phyloP scores from a whole-genome alignment of 1,140 invertebrate genomes.

The Ceratina australensis region DNA sequence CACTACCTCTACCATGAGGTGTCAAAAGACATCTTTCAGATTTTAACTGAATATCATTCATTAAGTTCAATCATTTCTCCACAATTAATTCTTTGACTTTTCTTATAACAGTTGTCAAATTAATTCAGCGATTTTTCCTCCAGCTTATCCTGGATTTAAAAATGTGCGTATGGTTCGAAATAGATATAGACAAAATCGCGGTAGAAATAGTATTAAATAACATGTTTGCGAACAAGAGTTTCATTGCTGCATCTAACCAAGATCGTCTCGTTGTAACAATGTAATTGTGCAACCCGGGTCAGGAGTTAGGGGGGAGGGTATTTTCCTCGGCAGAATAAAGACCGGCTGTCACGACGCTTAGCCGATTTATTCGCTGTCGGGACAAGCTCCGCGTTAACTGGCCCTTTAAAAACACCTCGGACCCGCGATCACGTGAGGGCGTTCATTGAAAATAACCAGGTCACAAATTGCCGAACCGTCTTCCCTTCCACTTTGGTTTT shows the following conservation, averaged over 20 bases:
- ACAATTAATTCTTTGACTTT: too few relatives aligned
- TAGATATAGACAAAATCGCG: too few relatives aligned
- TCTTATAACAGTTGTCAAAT: too few relatives aligned
- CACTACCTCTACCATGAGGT: too few relatives aligned
- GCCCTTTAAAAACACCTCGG: constrained; percentile 64
- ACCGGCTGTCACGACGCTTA: constrained; percentile 29
- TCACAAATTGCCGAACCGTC: constrained; percentile 64
- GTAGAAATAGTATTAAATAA: too few relatives aligned
- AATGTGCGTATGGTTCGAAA: too few relatives aligned
- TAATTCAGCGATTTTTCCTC: too few relatives aligned
- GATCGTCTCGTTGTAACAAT: background rate
- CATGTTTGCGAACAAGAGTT: background rate
- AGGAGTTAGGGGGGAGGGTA: constrained; percentile 24
- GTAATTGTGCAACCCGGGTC: constrained; percentile 16
- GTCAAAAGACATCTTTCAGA: too few relatives aligned
- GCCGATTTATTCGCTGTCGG: constrained; percentile 39
- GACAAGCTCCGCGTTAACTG: constrained; percentile 60
- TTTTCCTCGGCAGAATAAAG: constrained; percentile 27
- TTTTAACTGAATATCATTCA: too few relatives aligned
- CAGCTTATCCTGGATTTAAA: too few relatives aligned
- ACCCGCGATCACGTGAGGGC: constrained; percentile 63
- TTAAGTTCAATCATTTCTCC: too few relatives aligned
- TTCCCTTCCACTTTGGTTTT: constrained; percentile 7
- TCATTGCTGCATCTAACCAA: too few relatives aligned
- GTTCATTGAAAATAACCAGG: constrained; percentile 71